Conservation (phyloP, 1,140 invertebrate species). For the Drosophila bocki region DNA sequence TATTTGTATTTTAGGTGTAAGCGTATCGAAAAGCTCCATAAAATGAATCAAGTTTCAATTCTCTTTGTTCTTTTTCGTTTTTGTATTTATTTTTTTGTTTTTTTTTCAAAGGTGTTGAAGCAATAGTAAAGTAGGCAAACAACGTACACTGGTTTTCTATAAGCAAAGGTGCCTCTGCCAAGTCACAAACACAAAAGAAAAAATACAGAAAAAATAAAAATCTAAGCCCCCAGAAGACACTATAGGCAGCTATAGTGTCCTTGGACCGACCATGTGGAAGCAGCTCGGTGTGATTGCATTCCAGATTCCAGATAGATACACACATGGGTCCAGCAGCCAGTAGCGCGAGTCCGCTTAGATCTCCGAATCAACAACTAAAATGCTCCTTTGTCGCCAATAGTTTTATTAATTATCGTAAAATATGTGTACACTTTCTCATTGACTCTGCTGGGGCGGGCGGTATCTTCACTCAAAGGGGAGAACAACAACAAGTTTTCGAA, state of each 20-base stretch:
- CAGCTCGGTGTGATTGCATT: slow-evolving; percentile 56
- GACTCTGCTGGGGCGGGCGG: slow-evolving; percentile 19
- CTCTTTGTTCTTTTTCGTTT: slow-evolving; percentile 15
- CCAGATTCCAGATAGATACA: slow-evolving; percentile 47
- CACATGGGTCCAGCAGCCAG: slow-evolving; percentile 22
- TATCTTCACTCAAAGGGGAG: slow-evolving; percentile 5
- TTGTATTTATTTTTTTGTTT: slow-evolving; percentile 27
- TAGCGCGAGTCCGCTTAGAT: slow-evolving; percentile 12
- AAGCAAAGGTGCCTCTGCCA: slow-evolving; percentile 53
- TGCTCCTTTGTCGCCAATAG: slow-evolving; percentile 32
- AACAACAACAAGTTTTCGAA: slow-evolving; percentile 25
- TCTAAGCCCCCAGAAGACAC: slow-evolving; percentile 18
- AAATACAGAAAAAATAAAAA: slow-evolving; percentile 4
- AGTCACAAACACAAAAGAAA: slow-evolving; percentile 55
- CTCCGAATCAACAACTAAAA: slow-evolving; percentile 6
- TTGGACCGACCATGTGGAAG: slow-evolving; percentile 5
- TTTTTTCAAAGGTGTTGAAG: slow-evolving; percentile 32
- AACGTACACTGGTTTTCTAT: slow-evolving; percentile 56
- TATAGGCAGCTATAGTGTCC: background rate
- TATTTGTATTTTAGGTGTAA: slow-evolving; percentile 52
- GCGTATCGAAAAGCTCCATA: slow-evolving; percentile 28
- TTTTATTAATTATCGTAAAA: slow-evolving; percentile 30
- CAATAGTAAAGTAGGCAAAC: slow-evolving; percentile 39
- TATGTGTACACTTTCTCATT: slow-evolving; percentile 10
- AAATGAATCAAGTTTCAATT: slow-evolving; percentile 22